phyloP scores from a whole-genome alignment of 2,113 vertebrate species.

The Embiotoca jacksoni region DNA sequence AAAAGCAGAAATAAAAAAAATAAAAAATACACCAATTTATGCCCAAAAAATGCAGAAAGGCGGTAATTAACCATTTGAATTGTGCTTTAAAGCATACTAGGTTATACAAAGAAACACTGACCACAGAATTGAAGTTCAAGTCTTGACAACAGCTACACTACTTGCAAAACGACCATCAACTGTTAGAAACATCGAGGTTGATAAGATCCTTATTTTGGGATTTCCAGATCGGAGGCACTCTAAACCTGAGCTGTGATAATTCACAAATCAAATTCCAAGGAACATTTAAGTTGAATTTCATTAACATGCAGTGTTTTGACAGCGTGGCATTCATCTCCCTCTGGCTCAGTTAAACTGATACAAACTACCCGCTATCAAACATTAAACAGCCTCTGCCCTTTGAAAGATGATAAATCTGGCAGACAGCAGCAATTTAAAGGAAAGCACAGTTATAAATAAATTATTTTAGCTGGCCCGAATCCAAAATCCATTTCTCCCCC shows the following conservation, averaged over 20 bases:
- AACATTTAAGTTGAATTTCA: neutral
- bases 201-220: neutral
- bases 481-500: slow-evolving; percentile 6
- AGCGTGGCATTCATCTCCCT: neutral
- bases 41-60: neutral
- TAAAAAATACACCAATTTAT: neutral
- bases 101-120: neutral
- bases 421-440: slow-evolving; percentile 26
- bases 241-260: neutral
- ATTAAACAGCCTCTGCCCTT: slow-evolving; percentile 23
- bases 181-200: neutral
- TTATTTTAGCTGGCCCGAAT: slow-evolving; percentile 26
- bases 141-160: too few species aligned
- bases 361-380: slow-evolving; percentile 44
- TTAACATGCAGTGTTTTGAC: slow-evolving; percentile 9
- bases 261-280: slow-evolving; percentile 1
- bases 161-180: neutral
- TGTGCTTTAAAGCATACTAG: neutral
- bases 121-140: neutral
- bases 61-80: neutral
- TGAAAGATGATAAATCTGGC: slow-evolving; percentile 36
- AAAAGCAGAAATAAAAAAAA: neutral
- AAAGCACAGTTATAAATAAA: slow-evolving; percentile 41
- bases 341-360: slow-evolving; percentile 29
- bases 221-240: neutral